These are phyloP conservation scores for Pocillopora grandis DNA, from an alignment of 92 coral and sea anemone species.

Conservation along the genomic window DNA sequence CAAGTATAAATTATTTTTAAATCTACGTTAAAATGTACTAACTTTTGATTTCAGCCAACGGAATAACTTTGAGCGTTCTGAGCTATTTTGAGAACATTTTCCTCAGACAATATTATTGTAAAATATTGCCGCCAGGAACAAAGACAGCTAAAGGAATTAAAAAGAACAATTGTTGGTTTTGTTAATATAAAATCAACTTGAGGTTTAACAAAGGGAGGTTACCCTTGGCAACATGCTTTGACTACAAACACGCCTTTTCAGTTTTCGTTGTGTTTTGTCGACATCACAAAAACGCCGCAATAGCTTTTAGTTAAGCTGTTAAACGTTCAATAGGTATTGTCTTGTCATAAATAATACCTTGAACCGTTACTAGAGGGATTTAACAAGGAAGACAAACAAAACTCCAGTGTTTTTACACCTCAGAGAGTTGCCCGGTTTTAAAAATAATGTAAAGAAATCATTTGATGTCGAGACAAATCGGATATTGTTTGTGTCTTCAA, in stretches of 20 bases:
- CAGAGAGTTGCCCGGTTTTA: no score
- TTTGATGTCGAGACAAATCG: no score
- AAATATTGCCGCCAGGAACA: background rate
- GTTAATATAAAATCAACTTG: constrained; percentile 18
- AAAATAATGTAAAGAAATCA: no score
- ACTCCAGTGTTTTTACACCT: no score
- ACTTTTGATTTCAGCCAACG: no score
- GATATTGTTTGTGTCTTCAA: no score
- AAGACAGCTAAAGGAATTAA: background rate
- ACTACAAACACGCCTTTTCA: constrained; percentile 8
- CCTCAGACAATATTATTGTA: no score
- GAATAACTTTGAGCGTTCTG: no score
- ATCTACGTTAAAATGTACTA: no score
- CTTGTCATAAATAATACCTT: background rate
- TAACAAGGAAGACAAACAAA: background rate
- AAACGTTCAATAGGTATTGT: constrained; percentile 7
- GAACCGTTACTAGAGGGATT: background rate
- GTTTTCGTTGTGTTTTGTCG: background rate
- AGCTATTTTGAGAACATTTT: no score
- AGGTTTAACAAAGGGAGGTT: constrained; percentile 12
- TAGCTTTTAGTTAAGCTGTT: background rate
- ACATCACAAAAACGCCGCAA: background rate
- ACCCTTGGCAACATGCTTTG: constrained; percentile 14
- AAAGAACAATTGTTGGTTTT: constrained; percentile 22
- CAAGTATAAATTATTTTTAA: no score